phyloP scores from a whole-genome alignment of 2,797 vertebrate species.

The Phalloptychus januarius region DNA sequence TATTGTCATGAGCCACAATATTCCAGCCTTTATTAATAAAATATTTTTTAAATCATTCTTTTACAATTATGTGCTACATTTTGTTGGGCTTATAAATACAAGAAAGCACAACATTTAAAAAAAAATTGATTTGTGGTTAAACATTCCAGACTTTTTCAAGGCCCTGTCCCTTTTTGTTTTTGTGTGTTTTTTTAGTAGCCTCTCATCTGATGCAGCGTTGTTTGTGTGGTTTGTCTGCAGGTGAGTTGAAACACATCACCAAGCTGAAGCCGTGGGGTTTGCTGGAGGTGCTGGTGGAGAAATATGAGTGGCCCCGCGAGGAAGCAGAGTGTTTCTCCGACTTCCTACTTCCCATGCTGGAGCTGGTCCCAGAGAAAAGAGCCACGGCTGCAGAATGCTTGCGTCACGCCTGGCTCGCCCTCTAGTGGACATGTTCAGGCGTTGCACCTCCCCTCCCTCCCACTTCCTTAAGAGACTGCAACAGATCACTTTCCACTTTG shows the following conservation, averaged over 20 bases:
- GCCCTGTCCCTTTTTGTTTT: not conserved
- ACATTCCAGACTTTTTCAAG: not conserved
- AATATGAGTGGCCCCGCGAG: constrained; percentile 94
- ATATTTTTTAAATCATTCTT: not conserved
- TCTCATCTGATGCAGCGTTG: not conserved
- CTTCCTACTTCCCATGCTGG: constrained; percentile 97
- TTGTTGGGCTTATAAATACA: not conserved
- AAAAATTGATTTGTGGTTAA: not conserved
- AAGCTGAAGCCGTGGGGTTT: constrained; percentile 98
- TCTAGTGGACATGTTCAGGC: constrained; percentile 70
- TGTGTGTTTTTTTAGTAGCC: not conserved
- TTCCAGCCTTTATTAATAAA: not conserved
- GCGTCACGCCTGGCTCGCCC: constrained; percentile 86
- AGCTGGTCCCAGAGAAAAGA: constrained; percentile 94
- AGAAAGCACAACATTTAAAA: not conserved
- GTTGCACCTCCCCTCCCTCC: constrained; percentile 47
- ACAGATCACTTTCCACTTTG: constrained; percentile 85
- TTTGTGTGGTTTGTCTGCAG: constrained; percentile 70
- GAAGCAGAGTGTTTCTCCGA: constrained; percentile 93
- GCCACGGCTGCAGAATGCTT: constrained; percentile 94
- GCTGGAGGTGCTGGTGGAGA: constrained; percentile 94
- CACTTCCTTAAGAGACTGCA: constrained; percentile 80
- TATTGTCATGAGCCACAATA: not conserved
- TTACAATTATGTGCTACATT: not conserved
- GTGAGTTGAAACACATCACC: constrained; percentile 98